A percentile compares a stretch with the other conserved stretches of the same genome.
Conservation (phyloP, 92 coral and sea anemone species). For the Hydrozoanthus gracilis region DNA sequence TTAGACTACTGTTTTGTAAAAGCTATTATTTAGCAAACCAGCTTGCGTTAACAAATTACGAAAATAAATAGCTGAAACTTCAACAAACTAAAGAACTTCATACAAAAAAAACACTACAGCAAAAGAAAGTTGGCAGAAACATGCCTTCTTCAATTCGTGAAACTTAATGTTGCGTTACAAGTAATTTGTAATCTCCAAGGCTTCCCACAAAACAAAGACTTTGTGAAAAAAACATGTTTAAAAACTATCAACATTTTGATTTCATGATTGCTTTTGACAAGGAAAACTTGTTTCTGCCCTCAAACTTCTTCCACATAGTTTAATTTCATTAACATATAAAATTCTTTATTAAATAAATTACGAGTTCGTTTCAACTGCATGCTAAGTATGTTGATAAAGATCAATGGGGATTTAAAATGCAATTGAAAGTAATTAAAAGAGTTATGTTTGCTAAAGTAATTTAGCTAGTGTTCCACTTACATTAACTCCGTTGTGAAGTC, state of each 20-base stretch:
- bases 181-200: too few relatives aligned
- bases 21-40: background rate
- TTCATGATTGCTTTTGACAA: too few relatives aligned
- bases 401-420: slow-evolving; percentile 13
- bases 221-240: too few relatives aligned
- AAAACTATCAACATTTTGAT: too few relatives aligned
- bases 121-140: background rate
- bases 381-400: background rate
- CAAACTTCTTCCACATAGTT: background rate
- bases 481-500: slow-evolving; percentile 8
- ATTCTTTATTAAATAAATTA: background rate
- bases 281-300: too few relatives aligned
- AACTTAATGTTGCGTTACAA: background rate
- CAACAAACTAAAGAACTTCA: background rate
- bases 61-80: background rate
- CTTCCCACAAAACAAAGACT: too few relatives aligned
- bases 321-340: background rate
- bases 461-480: slow-evolving; percentile 23
- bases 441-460: slow-evolving; percentile 36
- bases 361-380: background rate
- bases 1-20: background rate
- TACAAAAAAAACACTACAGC: background rate
- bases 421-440: slow-evolving; percentile 33
- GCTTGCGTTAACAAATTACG: background rate
- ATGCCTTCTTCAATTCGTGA: background rate